phyloP scores from a whole-genome alignment of 2,113 vertebrate genomes.

The Nesospiza acunhae region DNA sequence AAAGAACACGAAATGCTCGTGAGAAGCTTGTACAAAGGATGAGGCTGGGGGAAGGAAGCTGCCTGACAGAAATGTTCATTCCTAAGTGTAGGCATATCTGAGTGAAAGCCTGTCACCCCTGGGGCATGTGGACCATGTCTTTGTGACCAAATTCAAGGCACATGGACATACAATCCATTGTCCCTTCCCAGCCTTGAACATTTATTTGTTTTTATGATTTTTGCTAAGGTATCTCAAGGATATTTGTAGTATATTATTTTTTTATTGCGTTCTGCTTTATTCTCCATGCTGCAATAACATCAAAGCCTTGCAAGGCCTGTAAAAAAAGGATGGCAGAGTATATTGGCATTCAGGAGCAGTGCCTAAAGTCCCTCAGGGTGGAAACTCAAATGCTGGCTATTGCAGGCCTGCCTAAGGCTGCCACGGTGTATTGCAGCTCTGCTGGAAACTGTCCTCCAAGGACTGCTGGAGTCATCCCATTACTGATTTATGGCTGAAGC shows the following conservation, averaged over 20 bases:
- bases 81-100: background rate
- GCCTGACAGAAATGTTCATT: background rate
- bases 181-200: accelerated
- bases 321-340: background rate
- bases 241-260: background rate
- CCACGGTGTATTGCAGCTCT: accelerated
- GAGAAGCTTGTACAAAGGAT: background rate
- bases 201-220: background rate
- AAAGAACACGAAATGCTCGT: accelerated
- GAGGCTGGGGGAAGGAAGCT: background rate
- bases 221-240: background rate
- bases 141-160: background rate
- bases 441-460: background rate
- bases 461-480: background rate
- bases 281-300: background rate
- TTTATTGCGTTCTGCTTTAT: slow-evolving; percentile 1
- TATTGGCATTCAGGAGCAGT: background rate
- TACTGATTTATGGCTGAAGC: background rate
- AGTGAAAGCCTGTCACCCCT: background rate
- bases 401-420: background rate
- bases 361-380: background rate
- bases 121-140: background rate
- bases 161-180: background rate
- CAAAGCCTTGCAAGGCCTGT: background rate
- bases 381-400: background rate